Evolutionary conservation across 2,113 vertebrate genomes (phyloP), one percentile per base, ranked within the genome.

Genomic region (Pelobates fuscus): DNA sequence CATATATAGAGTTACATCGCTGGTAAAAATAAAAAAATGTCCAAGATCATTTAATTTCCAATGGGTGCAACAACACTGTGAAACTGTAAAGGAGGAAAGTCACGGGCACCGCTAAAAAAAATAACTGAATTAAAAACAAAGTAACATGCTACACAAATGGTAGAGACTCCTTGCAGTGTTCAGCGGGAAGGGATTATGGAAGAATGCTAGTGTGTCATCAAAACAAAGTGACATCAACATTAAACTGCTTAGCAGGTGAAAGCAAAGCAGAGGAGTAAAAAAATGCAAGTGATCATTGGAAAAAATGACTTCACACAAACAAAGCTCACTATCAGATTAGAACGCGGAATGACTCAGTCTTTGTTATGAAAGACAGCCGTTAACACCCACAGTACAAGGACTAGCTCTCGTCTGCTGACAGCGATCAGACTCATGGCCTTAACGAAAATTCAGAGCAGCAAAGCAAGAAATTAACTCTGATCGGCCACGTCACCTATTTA

Each of bases 401-500:
- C 80, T 88, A 88, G 86, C 88, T 90, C 15, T 88, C 86, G 86
- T 87, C 88, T 5, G 78, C 80, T 86, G 82, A 80, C 88, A 88
- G 88, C 89, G 87, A 91, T 92, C 90, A 90, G 85, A 85, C 83
- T 90, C 82, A 79, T 84, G 87, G 80, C 84, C 88, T 86, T 83
- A 89, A 89, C 89, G 88, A 44, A 88, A 90, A 90, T 88, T 89
- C 90, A 88, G 82, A 86, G 4, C 83, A 84, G 83, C 15, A 87
- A 86, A 85, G 87, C 84, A 78, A 79, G 81, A 78, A 78, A 78
- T 82, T 81, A 88, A 86, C 88, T 89, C 87, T 89, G 90, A 91
- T 89, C 90, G 86, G 89, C 86, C 88, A 73, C 79, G 85, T 88
- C 83, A 89, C 85, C 87, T 90, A 86, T 89, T 90, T 87, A 90